A percentile compares a stretch with the other conserved stretches of the same genome.
These are phyloP conservation scores for Cryptomyrus ogoouensis DNA, from an alignment of 2,113 vertebrate species.

Conservation along the genomic window DNA sequence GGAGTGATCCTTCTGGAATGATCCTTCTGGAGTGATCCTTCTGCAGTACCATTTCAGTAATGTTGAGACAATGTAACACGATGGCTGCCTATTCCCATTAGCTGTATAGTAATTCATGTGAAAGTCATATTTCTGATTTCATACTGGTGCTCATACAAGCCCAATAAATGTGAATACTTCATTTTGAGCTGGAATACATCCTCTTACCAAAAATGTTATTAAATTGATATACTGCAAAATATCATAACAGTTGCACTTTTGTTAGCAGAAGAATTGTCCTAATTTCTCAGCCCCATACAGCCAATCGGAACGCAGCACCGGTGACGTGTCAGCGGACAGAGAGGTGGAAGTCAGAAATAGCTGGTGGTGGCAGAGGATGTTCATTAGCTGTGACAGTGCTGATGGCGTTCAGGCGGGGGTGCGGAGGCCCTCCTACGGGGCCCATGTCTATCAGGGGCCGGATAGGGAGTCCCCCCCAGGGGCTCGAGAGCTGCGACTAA, in stretches of 20 bases:
- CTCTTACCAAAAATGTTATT: background rate
- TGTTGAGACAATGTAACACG: background rate
- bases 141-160: background rate
- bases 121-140: background rate
- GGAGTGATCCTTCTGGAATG: background rate
- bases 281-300: background rate
- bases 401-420: background rate
- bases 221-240: background rate
- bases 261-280: background rate
- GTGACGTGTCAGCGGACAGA: background rate
- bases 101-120: background rate
- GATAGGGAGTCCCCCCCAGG: background rate
- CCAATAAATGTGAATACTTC: background rate
- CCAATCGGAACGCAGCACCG: background rate
- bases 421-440: background rate
- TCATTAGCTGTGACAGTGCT: background rate
- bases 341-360: background rate
- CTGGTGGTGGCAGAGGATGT: background rate
- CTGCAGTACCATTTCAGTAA: background rate
- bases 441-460: background rate
- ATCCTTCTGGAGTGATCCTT: background rate
- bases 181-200: background rate
- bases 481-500: background rate
- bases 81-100: background rate
- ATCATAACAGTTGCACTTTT: background rate